Evolutionary conservation across 2,888 invertebrate genomes (phyloP), one percentile per base, ranked within the genome.

Genomic region (Anoncus sp.): DNA sequence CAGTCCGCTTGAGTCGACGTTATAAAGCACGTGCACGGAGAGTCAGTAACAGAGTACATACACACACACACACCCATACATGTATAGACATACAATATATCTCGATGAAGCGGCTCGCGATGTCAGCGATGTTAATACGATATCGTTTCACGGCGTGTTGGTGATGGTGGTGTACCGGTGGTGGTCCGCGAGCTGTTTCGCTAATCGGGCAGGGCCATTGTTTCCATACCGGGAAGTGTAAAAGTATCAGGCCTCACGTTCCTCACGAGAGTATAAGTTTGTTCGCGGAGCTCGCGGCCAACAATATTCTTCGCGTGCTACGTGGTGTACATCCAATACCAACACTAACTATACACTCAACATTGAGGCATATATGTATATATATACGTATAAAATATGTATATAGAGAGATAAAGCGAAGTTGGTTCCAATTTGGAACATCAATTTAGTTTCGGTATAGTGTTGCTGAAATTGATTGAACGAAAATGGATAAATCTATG

Each of bases 121-220:
- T 76, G 70, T 66, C 71, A 69, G 59, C 69, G 73, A 79, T 76
- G 75, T 79, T 79, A 79, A 76, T 75, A 66, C 73, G 75, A 76
- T 79, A 76, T 75, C 59, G 72, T 55, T 74, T 67, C 72, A 22
- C 59, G 76, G 38, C 53, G 51, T 40, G 43, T 76, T 59, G 51
- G 38, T 65, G 38, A 45, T 31, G 51, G 63, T 51, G 59, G 59
- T 69, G 31, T 76, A 49, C 49, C 71, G 31, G 38, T 40, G 14
- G 43, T 49, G 65, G 75, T 76, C 57, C 70, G 59, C 69, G 69
- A 66, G 75, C 75, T 80, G 81, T 76, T 79, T 77, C 67, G 77
- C 80, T 87, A 85, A 85, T 85, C 84, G 84, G 72, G 75, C 80
- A 77, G 77, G 69, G 72, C 78, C 82, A 86, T 86, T 86, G 86